phyloP scores from a whole-genome alignment of 2,888 invertebrate genomes.

The Schizotus pectinicornis region DNA sequence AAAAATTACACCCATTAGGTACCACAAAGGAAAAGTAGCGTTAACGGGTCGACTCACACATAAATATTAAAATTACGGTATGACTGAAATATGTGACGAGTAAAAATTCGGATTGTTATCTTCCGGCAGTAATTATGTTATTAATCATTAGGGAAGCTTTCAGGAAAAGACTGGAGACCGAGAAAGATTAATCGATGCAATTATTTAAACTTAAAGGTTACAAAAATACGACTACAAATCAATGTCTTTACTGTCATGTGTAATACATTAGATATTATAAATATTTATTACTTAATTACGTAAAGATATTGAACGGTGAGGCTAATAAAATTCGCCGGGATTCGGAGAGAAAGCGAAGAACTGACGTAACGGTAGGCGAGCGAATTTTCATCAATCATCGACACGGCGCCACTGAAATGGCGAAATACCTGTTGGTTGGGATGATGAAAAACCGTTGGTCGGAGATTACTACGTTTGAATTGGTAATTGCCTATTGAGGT shows the following conservation, averaged over 20 bases:
- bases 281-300: constrained; percentile 31
- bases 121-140: constrained; percentile 17
- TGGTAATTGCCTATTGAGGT: no score
- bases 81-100: constrained; percentile 15
- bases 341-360: no score
- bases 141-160: constrained; percentile 31
- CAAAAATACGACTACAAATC: constrained; percentile 42
- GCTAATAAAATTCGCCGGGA: no score
- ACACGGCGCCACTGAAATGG: no score
- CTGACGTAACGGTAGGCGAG: no score
- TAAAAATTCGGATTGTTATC: constrained; percentile 20
- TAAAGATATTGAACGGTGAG: constrained; percentile 14
- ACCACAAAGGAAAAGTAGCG: background rate
- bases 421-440: no score
- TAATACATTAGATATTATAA: constrained; percentile 28
- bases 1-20: background rate
- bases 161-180: constrained; percentile 25
- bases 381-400: no score
- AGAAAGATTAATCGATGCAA: constrained; percentile 42
- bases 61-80: constrained; percentile 1
- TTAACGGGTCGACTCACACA: constrained; percentile 4
- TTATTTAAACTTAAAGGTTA: constrained; percentile 41
- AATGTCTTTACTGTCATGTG: constrained; percentile 36
- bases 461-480: no score
- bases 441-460: no score